Conservation (phyloP, 2,888 invertebrate species). For the Drosophila pseudotalamancana region DNA sequence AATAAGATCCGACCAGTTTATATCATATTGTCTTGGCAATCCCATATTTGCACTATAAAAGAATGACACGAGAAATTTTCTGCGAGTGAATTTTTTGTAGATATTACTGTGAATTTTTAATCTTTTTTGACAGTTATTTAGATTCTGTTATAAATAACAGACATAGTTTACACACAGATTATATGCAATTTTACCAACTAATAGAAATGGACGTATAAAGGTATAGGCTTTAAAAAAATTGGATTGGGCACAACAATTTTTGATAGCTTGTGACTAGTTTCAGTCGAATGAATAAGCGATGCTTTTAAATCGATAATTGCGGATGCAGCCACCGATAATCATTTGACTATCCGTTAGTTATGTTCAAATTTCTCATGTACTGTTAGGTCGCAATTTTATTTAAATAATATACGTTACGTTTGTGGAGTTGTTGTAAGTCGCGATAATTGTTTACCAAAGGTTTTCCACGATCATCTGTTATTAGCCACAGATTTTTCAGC, state of each 20-base stretch:
- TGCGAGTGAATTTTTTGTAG: no score
- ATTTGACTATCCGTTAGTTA: background rate
- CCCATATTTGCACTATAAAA: background rate
- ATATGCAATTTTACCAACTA: no score
- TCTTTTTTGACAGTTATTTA: background rate
- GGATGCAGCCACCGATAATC: background rate
- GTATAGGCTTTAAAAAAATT: no score
- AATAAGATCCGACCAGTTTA: background rate
- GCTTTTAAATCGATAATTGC: slow-evolving; percentile 12
- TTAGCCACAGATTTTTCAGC: slow-evolving; percentile 54
- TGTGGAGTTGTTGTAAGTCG: slow-evolving; percentile 23
- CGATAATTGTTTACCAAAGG: slow-evolving; percentile 60
- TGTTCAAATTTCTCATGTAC: background rate
- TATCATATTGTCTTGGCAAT: background rate
- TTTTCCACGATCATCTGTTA: slow-evolving; percentile 37
- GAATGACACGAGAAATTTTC: slow-evolving; percentile 12
- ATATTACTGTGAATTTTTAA: background rate
- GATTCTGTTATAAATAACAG: background rate
- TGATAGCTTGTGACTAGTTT: background rate
- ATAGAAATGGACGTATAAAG: no score
- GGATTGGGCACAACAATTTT: background rate
- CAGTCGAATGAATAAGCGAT: background rate
- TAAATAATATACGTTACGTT: slow-evolving; percentile 38
- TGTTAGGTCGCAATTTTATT: background rate
- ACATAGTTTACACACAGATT: no score